These are phyloP conservation scores for Diplosoma virens DNA, from an alignment of 23 tunicate species.

Conservation along the genomic window DNA sequence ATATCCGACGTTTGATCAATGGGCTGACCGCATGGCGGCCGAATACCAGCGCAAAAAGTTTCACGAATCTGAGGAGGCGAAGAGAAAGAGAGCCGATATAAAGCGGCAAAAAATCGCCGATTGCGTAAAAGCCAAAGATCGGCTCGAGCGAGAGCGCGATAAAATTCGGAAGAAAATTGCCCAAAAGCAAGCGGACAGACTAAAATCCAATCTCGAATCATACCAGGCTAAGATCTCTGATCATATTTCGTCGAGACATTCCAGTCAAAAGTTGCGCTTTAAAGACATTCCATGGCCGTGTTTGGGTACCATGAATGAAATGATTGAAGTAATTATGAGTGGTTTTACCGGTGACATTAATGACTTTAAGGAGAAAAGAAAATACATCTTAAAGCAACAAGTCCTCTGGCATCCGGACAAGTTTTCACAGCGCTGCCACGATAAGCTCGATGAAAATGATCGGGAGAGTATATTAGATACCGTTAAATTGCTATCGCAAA, in stretches of 20 bases:
- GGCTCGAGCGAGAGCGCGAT: slow-evolving; percentile 60
- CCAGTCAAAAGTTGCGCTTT: slow-evolving; percentile 47
- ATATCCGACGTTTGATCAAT: slow-evolving; percentile 73
- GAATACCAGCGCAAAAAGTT: slow-evolving; percentile 69
- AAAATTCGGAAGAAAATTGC: slow-evolving; percentile 53
- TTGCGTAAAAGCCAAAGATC: slow-evolving; percentile 40
- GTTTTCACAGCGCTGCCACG: slow-evolving; percentile 64
- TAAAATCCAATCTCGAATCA: slow-evolving; percentile 46
- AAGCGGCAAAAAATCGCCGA: slow-evolving; percentile 52
- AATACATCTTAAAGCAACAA: slow-evolving; percentile 64
- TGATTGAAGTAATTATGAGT: slow-evolving; percentile 89
- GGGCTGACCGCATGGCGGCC: slow-evolving; percentile 88
- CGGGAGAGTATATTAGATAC: slow-evolving; percentile 78
- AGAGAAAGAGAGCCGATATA: slow-evolving; percentile 30
- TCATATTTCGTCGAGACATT: slow-evolving; percentile 8
- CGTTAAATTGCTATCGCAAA: slow-evolving; percentile 78
- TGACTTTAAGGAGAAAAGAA: slow-evolving; percentile 29
- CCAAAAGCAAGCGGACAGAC: slow-evolving; percentile 42
- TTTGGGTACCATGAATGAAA: slow-evolving; percentile 73
- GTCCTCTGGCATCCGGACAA: slow-evolving; percentile 97
- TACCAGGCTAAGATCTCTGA: slow-evolving; percentile 55
- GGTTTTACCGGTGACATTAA: slow-evolving; percentile 19
- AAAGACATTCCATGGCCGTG: slow-evolving; percentile 99
- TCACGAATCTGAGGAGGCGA: slow-evolving; percentile 4
- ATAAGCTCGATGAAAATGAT: slow-evolving; percentile 50